A percentile compares a stretch with the other conserved stretches of the same genome.
Conservation (phyloP, 2,797 vertebrate genomes). For the Psittacula echo region DNA sequence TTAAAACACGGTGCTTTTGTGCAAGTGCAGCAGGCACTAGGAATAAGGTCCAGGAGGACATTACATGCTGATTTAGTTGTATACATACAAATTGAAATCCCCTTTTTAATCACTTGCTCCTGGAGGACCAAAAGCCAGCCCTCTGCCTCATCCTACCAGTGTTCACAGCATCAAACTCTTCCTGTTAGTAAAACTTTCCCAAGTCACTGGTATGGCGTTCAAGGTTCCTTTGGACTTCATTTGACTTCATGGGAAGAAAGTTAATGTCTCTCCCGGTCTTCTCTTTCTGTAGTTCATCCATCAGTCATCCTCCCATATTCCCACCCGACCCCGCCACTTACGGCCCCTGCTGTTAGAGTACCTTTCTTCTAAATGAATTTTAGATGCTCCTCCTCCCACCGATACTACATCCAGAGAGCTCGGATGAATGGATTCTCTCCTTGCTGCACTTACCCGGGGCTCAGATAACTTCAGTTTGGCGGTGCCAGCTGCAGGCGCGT, state of each 20-base stretch:
- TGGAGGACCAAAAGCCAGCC: background rate
- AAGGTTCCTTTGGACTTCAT: background rate
- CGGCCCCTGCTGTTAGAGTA: background rate
- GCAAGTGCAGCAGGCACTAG: background rate
- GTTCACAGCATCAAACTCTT: background rate
- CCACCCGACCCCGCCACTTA: background rate
- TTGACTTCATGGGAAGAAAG: background rate
- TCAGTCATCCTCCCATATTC: background rate
- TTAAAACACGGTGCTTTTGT: background rate
- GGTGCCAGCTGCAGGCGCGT: background rate
- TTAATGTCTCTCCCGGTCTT: background rate
- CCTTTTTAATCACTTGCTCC: background rate
- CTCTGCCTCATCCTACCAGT: background rate
- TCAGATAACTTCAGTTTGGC: background rate
- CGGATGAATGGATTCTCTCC: background rate
- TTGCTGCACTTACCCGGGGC: background rate
- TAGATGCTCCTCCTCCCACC: background rate
- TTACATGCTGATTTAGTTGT: background rate
- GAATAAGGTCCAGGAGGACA: background rate
- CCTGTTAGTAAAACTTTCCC: conserved; percentile 4
- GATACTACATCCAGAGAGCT: background rate
- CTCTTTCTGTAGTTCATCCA: background rate
- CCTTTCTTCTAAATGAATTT: background rate
- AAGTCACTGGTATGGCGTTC: background rate
- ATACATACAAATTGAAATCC: background rate